These are phyloP conservation scores for Helleia helle DNA, from an alignment of 2,888 invertebrate species.

Conservation along the genomic window DNA sequence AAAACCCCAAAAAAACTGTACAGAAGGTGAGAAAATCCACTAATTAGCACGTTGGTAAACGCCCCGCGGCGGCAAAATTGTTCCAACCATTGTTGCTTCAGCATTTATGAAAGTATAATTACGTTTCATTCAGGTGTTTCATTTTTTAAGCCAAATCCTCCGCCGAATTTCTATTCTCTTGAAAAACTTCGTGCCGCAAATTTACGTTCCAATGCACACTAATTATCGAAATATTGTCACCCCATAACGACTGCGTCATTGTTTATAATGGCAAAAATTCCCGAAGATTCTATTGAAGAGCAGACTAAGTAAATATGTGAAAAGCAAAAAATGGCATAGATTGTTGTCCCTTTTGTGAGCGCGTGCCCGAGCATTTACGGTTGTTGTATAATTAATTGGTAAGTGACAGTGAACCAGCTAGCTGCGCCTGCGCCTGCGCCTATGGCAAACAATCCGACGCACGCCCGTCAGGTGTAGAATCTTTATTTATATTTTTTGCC, in stretches of 20 bases:
- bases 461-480: slow-evolving; percentile 65
- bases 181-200: slow-evolving; percentile 44
- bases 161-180: slow-evolving; percentile 43
- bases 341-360: slow-evolving; percentile 35
- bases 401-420: slow-evolving; percentile 39
- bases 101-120: slow-evolving; percentile 56
- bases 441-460: slow-evolving; percentile 44
- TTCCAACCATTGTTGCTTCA: slow-evolving; percentile 41
- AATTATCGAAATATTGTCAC: slow-evolving; percentile 41
- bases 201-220: slow-evolving; percentile 55
- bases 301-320: slow-evolving; percentile 11
- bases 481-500: slow-evolving; percentile 61
- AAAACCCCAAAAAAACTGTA: slow-evolving; percentile 29
- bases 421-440: slow-evolving; percentile 39
- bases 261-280: slow-evolving; percentile 41
- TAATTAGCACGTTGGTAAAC: slow-evolving; percentile 54
- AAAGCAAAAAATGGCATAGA: slow-evolving; percentile 29
- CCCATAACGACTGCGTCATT: slow-evolving; percentile 43
- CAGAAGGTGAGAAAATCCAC: slow-evolving; percentile 65
- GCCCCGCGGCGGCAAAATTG: slow-evolving; percentile 41
- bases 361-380: slow-evolving; percentile 36
- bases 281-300: slow-evolving; percentile 18
- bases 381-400: slow-evolving; percentile 57
- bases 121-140: slow-evolving; percentile 53
- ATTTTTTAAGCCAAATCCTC: slow-evolving; percentile 45